phyloP scores from a whole-genome alignment of 2,888 invertebrate species.

The Gisinianus flammeolus region DNA sequence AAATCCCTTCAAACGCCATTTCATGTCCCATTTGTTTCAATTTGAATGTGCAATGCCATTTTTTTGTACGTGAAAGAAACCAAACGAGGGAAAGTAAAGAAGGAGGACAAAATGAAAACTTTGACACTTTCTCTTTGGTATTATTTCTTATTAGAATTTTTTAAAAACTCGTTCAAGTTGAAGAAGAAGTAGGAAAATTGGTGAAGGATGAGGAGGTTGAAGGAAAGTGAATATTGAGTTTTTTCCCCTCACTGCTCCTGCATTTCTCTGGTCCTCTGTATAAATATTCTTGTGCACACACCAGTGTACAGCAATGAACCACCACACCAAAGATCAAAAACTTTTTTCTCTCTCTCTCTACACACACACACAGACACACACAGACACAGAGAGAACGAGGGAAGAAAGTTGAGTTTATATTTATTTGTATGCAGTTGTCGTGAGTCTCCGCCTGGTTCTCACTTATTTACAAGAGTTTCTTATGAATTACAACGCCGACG shows the following conservation, averaged over 20 bases:
- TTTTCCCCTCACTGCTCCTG: no score
- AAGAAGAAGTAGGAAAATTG: background rate
- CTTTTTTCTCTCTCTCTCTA: no score
- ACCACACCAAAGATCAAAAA: no score
- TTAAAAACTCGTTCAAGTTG: no score
- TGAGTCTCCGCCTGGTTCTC: conserved; percentile 20
- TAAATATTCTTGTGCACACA: no score
- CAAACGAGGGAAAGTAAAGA: background rate
- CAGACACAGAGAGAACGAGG: background rate
- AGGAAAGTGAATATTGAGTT: no score
- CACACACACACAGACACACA: background rate
- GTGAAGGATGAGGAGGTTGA: background rate
- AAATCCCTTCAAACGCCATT: background rate
- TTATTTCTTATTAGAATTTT: no score
- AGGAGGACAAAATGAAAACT: background rate
- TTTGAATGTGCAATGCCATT: background rate
- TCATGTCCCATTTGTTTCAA: no score
- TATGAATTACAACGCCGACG: conserved; percentile 31
- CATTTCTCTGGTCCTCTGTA: no score
- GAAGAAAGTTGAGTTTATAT: conserved; percentile 1
- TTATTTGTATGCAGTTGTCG: conserved; percentile 31
- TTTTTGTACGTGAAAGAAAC: background rate
- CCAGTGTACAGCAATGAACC: no score
- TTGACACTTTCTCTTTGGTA: no score
- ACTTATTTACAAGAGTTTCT: conserved; percentile 27